Conservation (phyloP, 2,797 vertebrate species). For the Chiloscyllium punctatum region DNA sequence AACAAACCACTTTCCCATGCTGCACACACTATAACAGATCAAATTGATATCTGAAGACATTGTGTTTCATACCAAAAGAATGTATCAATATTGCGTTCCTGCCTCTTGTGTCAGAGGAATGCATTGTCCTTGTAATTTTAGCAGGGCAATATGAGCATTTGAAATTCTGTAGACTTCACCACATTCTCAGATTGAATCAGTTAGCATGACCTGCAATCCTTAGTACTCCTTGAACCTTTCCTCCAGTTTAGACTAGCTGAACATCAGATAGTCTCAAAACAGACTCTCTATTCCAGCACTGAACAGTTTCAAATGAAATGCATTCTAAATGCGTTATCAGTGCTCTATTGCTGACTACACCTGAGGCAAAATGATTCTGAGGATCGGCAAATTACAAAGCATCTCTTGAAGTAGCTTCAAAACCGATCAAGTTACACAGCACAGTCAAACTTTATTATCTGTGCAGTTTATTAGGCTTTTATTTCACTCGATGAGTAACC, state of each 20-base stretch:
- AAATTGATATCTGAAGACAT: background rate
- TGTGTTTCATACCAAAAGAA: background rate
- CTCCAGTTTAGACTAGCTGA: background rate
- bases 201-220: background rate
- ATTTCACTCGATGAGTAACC: background rate
- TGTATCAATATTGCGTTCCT: background rate
- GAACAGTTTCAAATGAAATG: slow-evolving; percentile 12
- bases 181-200: background rate
- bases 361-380: background rate
- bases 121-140: background rate
- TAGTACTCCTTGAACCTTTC: background rate
- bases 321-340: background rate
- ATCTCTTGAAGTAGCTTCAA: background rate
- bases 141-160: background rate
- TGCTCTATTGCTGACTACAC: background rate
- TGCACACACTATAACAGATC: background rate
- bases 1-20: background rate
- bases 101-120: background rate
- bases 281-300: background rate
- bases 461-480: background rate
- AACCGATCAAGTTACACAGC: background rate
- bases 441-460: slow-evolving; percentile 7
- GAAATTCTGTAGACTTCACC: background rate
- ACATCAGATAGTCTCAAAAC: background rate
- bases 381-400: background rate